A percentile compares a stretch with the other conserved stretches of the same genome.
phyloP scores from a whole-genome alignment of 2,797 vertebrate genomes.

The Onychomys arenicola region DNA sequence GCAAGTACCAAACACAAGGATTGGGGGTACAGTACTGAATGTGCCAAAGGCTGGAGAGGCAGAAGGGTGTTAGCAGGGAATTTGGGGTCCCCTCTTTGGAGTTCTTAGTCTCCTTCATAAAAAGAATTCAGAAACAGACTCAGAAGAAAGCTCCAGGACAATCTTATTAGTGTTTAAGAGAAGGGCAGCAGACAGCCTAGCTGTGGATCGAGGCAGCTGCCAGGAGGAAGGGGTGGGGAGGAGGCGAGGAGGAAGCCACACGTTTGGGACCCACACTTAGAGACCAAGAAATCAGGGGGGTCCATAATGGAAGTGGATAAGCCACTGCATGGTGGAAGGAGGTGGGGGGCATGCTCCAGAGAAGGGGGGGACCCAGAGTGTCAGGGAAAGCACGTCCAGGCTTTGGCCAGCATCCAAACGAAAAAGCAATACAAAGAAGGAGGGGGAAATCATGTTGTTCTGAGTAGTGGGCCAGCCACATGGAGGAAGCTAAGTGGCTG shows the following conservation, averaged over 20 bases:
- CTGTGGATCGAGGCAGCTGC: too few relatives aligned
- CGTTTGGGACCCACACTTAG: neutral
- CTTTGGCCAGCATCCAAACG: neutral
- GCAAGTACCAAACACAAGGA: too few relatives aligned
- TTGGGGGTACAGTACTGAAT: neutral
- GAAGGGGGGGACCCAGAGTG: neutral
- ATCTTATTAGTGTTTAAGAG: neutral
- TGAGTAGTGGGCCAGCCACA: neutral
- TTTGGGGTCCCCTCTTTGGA: neutral
- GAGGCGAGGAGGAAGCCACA: too few relatives aligned
- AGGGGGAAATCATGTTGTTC: neutral
- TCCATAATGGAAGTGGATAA: neutral
- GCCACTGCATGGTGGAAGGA: neutral
- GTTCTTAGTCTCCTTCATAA: neutral
- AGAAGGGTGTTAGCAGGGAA: neutral
- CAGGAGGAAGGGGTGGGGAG: neutral
- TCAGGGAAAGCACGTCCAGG: neutral
- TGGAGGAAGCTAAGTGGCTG: too few relatives aligned
- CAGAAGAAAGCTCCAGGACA: neutral
- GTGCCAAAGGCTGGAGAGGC: neutral
- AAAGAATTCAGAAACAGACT: neutral
- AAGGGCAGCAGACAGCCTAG: neutral
- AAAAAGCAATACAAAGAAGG: neutral
- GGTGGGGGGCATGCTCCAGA: neutral
- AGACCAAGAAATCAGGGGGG: neutral